These are phyloP conservation scores for Phalacrocorax aristotelis DNA, from an alignment of 2,113 vertebrate genomes.

Conservation along the genomic window DNA sequence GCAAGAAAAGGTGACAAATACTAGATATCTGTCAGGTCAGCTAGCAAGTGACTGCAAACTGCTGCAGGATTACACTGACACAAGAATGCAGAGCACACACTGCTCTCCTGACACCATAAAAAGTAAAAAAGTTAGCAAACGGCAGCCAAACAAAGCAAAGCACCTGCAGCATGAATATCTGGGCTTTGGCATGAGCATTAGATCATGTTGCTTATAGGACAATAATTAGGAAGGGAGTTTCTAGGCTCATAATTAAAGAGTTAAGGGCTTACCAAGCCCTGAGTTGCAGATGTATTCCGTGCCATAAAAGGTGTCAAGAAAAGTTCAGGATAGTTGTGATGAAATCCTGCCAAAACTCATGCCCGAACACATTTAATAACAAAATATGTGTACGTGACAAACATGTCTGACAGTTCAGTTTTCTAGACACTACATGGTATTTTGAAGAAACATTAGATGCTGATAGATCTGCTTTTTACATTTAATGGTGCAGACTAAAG, in stretches of 20 bases:
- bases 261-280: conserved; percentile 57
- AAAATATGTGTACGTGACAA: conserved; percentile 75
- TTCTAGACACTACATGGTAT: conserved; percentile 66
- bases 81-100: not conserved
- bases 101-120: not conserved
- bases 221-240: conserved; percentile 52
- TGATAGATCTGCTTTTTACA: conserved; percentile 65
- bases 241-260: conserved; percentile 64
- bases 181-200: conserved; percentile 35
- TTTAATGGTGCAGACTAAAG: conserved; percentile 52
- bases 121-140: not conserved
- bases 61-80: not conserved
- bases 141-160: not conserved
- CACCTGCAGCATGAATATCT: conserved; percentile 33
- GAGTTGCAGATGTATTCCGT: conserved; percentile 62
- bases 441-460: conserved; percentile 67
- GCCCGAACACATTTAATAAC: conserved; percentile 79
- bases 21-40: not conserved
- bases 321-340: conserved; percentile 79
- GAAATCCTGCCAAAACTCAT: conserved; percentile 77
- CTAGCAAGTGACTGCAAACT: not conserved
- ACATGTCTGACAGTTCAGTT: conserved; percentile 71
- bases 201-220: conserved; percentile 18
- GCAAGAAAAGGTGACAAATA: not conserved
- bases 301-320: conserved; percentile 79